Conservation (phyloP, 2,888 invertebrate genomes). For the Timema cristinae region DNA sequence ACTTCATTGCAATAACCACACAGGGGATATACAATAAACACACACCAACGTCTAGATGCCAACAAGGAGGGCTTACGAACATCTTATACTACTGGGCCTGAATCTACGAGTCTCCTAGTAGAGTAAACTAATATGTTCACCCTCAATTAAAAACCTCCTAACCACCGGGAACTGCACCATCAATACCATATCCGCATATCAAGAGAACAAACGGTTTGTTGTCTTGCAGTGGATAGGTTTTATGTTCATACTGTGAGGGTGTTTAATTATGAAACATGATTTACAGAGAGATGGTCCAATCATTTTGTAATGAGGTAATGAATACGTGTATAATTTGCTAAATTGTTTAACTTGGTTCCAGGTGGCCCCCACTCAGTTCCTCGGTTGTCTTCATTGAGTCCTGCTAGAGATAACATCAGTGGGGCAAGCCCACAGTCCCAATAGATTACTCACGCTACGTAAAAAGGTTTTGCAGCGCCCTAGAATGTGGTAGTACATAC, state of each 20-base stretch:
- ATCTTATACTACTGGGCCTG: no score
- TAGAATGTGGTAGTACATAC: constrained; percentile 78
- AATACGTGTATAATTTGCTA: not conserved
- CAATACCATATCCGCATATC: no score
- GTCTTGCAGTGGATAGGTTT: not conserved
- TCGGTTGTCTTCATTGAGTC: constrained; percentile 26
- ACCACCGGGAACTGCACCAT: no score
- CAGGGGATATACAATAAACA: no score
- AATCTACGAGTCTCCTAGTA: no score
- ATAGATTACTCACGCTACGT: constrained; percentile 88
- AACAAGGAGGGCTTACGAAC: no score
- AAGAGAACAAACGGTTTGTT: not conserved
- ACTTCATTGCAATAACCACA: no score
- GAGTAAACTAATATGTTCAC: no score
- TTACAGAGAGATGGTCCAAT: no score
- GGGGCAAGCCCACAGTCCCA: constrained; percentile 45
- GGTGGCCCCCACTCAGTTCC: constrained; percentile 24
- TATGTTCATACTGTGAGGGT: not conserved
- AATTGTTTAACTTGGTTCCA: constrained; percentile 14
- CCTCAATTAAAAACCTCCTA: no score
- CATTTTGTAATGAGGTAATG: not conserved
- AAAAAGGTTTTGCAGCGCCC: constrained; percentile 73
- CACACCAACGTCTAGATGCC: no score
- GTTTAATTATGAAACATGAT: not conserved
- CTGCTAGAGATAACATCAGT: constrained; percentile 23